These are phyloP conservation scores for Conus ventricosus DNA, from an alignment of 1,140 invertebrate genomes.

Conservation along the genomic window DNA sequence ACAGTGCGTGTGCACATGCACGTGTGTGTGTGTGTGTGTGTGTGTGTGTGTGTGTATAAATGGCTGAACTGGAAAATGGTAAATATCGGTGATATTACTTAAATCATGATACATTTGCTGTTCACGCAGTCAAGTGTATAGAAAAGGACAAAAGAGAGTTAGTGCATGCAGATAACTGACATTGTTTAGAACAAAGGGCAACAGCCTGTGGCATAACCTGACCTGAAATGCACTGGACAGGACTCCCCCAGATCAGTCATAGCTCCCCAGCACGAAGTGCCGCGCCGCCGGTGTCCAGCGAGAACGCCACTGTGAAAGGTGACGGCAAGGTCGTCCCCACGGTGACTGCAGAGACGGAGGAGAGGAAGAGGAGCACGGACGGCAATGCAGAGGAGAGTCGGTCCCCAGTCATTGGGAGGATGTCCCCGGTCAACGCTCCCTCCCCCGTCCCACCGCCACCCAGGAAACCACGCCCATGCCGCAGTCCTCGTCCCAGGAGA, in stretches of 20 bases:
- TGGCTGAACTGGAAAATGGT: too few species aligned
- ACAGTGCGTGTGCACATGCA: too few species aligned
- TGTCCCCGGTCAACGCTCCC: not conserved
- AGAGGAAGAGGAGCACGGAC: not conserved
- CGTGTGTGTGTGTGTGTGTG: too few species aligned
- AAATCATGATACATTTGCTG: too few species aligned
- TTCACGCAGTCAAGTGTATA: too few species aligned
- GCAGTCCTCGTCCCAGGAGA: conserved; percentile 3
- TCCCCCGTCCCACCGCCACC: not conserved
- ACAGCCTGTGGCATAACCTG: too few species aligned
- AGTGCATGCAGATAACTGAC: too few species aligned
- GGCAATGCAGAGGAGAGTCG: not conserved
- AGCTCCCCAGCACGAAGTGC: conserved; percentile 51
- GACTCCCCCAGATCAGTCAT: conserved; percentile 47
- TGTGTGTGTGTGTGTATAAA: too few species aligned
- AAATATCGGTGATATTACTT: too few species aligned
- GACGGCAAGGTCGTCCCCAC: conserved; percentile 16
- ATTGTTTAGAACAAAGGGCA: too few species aligned
- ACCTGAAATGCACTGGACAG: not conserved
- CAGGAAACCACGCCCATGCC: not conserved
- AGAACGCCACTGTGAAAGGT: conserved; percentile 6
- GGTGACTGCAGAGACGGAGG: not conserved
- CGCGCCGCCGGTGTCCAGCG: conserved; percentile 31
- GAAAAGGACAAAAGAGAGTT: too few species aligned
- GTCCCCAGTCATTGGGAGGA: not conserved